phyloP scores from a whole-genome alignment of 2,113 vertebrate genomes.

The Heliornis fulica region DNA sequence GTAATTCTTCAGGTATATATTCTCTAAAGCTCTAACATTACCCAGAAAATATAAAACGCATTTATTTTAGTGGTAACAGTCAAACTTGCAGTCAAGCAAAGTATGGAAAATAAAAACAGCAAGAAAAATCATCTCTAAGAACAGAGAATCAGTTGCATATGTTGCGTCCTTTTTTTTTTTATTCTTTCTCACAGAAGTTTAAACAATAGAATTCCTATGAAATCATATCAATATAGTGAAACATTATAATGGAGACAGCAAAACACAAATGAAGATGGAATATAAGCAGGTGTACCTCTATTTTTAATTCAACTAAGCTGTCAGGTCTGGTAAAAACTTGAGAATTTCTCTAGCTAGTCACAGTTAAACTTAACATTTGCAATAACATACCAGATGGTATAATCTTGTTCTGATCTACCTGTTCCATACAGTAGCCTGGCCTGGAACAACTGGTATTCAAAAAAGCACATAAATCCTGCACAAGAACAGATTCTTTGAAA shows the following conservation, averaged over 20 bases:
- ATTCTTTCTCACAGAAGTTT: background rate
- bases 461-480: background rate
- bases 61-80: background rate
- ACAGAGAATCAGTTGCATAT: slow-evolving; percentile 36
- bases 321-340: background rate
- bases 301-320: background rate
- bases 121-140: background rate
- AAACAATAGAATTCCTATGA: slow-evolving; percentile 34
- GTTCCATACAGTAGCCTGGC: background rate
- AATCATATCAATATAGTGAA: background rate
- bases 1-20: background rate
- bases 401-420: background rate
- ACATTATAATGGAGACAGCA: background rate
- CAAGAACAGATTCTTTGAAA: no score
- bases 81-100: background rate
- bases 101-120: slow-evolving; percentile 26
- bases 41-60: background rate
- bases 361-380: background rate
- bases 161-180: background rate
- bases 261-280: slow-evolving; percentile 28
- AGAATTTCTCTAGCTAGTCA: background rate
- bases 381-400: background rate
- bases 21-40: background rate
- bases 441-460: background rate
- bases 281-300: slow-evolving; percentile 11